A percentile compares a stretch with the other conserved stretches of the same genome.
Evolutionary conservation across 2,797 vertebrate genomes (phyloP).

Genomic region (Okamejei kenojei): DNA sequence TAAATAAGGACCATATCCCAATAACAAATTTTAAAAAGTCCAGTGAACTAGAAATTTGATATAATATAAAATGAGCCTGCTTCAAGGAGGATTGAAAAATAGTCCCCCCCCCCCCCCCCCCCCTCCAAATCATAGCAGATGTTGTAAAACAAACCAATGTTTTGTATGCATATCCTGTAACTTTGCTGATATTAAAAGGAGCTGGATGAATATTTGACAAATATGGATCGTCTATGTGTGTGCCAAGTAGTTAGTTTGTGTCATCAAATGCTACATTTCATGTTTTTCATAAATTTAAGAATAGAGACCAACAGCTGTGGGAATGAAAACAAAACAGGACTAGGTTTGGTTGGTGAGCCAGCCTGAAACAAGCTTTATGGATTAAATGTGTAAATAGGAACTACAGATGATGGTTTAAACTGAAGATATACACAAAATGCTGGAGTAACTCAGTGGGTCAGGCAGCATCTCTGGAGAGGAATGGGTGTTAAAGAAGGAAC

Average conservation of each 20-base stretch:
- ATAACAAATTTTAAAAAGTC: background rate
- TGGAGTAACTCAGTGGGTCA: too few species aligned
- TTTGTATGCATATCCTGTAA: background rate
- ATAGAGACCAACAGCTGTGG: background rate
- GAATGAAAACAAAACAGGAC: background rate
- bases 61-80: background rate
- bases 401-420: too few species aligned
- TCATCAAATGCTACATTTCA: background rate
- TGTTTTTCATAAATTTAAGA: background rate
- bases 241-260: background rate
- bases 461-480: too few species aligned
- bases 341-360: background rate
- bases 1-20: background rate
- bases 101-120: too few species aligned
- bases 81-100: background rate
- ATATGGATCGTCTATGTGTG: background rate
- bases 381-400: too few species aligned
- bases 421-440: too few species aligned
- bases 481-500: too few species aligned
- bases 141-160: background rate
- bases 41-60: background rate
- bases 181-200: background rate
- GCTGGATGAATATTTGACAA: background rate
- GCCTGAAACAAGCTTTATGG: background rate
- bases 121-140: background rate